A percentile compares a stretch with the other conserved stretches of the same genome.
These are phyloP conservation scores for Buceros bicornis DNA, from an alignment of 2,797 vertebrate species.

Conservation along the genomic window DNA sequence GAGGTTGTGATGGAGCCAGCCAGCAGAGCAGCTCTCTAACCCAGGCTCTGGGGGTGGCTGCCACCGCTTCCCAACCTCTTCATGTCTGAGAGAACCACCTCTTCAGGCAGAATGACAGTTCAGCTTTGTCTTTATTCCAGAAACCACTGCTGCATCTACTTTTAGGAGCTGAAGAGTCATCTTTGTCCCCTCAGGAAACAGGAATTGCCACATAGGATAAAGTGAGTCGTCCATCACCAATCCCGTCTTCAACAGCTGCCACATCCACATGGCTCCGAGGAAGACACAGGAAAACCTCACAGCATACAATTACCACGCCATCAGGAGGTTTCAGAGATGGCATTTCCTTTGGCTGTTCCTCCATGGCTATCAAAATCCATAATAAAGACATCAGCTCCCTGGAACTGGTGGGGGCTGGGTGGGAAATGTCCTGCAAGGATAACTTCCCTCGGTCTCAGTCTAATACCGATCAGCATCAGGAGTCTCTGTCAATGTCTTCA, in stretches of 20 bases:
- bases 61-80: neutral
- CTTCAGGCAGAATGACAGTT: neutral
- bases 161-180: slow-evolving; percentile 16
- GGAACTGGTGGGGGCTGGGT: neutral
- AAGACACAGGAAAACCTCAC: neutral
- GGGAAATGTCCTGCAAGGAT: neutral
- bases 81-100: neutral
- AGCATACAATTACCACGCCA: neutral
- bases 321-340: neutral
- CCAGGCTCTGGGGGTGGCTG: neutral
- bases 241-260: slow-evolving; percentile 19
- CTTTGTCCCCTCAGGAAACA: slow-evolving; percentile 41
- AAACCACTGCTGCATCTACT: slow-evolving; percentile 47
- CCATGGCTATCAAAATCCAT: neutral
- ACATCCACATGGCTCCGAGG: neutral
- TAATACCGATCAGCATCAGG: neutral
- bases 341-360: neutral
- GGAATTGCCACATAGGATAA: neutral
- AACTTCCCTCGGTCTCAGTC: neutral
- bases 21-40: neutral
- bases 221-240: slow-evolving; percentile 37
- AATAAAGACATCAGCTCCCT: neutral
- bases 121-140: slow-evolving; percentile 46
- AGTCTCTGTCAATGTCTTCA: neutral
- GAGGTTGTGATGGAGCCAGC: neutral